Conservation (phyloP, 2,888 invertebrate species). For the Plagiodera versicolora region DNA sequence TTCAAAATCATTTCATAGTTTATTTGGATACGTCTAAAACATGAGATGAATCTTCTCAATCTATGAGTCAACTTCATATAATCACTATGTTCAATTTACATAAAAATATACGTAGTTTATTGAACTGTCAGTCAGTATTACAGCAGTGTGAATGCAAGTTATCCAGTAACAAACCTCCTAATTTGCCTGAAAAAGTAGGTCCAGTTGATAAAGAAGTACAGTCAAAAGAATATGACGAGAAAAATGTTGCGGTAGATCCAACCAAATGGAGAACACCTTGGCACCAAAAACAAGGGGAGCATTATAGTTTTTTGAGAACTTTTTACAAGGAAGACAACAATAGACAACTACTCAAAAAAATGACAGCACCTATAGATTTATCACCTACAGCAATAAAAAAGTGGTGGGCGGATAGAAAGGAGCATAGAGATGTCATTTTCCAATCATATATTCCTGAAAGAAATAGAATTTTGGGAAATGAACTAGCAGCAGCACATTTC, state of each 20-base stretch:
- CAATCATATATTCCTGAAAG: constrained; percentile 65
- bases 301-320: constrained; percentile 61
- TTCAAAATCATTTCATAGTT: too few species aligned
- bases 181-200: constrained; percentile 5
- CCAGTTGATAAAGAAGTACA: constrained; percentile 11
- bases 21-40: too few species aligned
- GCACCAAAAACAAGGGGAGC: constrained; percentile 61
- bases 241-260: constrained; percentile 43
- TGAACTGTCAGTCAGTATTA: constrained; percentile 5
- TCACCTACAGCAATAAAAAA: constrained; percentile 56
- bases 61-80: neutral
- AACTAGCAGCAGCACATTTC: constrained; percentile 87
- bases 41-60: too few species aligned
- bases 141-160: constrained; percentile 16
- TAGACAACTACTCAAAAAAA: constrained; percentile 52
- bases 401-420: constrained; percentile 62
- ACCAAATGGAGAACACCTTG: constrained; percentile 66
- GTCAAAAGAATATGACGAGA: constrained; percentile 25
- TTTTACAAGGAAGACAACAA: constrained; percentile 62
- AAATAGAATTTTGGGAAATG: constrained; percentile 65
- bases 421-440: constrained; percentile 58
- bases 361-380: constrained; percentile 58
- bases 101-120: constrained; percentile 2
- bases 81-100: constrained; percentile 16
- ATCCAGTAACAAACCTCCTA: constrained; percentile 2